Base-by-base conservation (phyloP, 2,888 invertebrate genomes). In the Athalia cordata region DNA sequence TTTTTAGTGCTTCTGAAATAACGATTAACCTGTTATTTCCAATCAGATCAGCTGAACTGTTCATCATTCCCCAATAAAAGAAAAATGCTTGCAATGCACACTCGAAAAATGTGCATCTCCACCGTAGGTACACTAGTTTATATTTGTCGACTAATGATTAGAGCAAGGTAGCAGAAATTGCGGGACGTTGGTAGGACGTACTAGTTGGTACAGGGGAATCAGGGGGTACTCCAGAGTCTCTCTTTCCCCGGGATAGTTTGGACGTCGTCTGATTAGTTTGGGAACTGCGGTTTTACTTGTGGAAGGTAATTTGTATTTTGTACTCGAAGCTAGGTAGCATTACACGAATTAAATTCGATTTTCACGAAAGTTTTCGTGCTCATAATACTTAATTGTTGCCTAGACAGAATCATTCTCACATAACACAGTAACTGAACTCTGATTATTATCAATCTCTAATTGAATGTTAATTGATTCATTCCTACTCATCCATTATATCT, bases 211-310 rank as follows among this genome's bases (percentile, higher is more conserved):
- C 52, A 11, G 13, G 50, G 43, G 55, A 68, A 29, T 29, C 29
- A 2, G 29, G 29, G 29, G 29, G 29, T 29, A 29, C 29, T 29
- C 29, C 29, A 29, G 29, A 29, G 29, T 29, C 29, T 29, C 29
- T 52, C 43, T 29, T 59, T 47, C 59, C 57, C 43, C 57, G 59
- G 72, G 72, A 55, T 65, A 77, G 78, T 79, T 29, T 80, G 78
- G 80, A 78, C 78, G 66, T 76, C 78, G 78, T 77, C 80, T 79
- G 80, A 79, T 80, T 80, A 80, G 80, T 80, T 79, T 65, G 72
- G 72, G 72, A 72, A 78, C 80, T 77, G 77, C 67, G 80, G 78
- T 80, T 80, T 72, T 66, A 55, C 77, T 72, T 66, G 59, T 59
- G 50, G 57, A 29, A 50, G 77, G 61, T 76, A 78, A 72, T 78